A percentile compares a stretch with the other conserved stretches of the same genome.
phyloP scores from a whole-genome alignment of 1,140 invertebrate genomes.

The Dinoponera quadriceps region DNA sequence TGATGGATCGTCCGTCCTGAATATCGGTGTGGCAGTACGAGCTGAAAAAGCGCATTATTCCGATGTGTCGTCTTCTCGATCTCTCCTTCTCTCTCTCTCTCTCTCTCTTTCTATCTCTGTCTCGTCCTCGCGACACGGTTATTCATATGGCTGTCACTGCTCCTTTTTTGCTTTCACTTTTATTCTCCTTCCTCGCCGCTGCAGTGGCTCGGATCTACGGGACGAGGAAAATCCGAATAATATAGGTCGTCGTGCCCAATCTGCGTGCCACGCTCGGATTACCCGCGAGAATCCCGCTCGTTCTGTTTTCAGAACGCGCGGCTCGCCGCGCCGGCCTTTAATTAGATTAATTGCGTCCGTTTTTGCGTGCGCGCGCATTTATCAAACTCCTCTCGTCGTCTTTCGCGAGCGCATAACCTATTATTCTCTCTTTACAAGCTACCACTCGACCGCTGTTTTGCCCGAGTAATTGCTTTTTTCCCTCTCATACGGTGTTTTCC shows the following conservation, averaged over 20 bases:
- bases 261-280: neutral
- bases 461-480: constrained; percentile 12
- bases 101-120: neutral
- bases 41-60: constrained; percentile 17
- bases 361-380: constrained; percentile 13
- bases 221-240: constrained; percentile 5
- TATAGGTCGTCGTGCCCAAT: constrained; percentile 5
- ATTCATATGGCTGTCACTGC: constrained; percentile 13
- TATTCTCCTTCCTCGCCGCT: too few species aligned
- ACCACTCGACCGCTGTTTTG: neutral
- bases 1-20: constrained; percentile 28
- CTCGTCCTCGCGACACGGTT: neutral
- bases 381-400: constrained; percentile 9
- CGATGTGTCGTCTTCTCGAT: neutral
- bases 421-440: neutral
- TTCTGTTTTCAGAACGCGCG: constrained; percentile 10
- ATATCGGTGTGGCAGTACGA: constrained; percentile 1
- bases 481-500: neutral
- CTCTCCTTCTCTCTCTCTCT: neutral
- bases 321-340: constrained; percentile 15
- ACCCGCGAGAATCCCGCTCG: neutral
- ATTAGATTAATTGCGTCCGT: constrained; percentile 50
- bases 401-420: constrained; percentile 7
- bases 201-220: neutral
- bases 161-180: too few species aligned